Evolutionary conservation across 2,797 vertebrate genomes (phyloP).

Genomic region (Arremon brunneinucha): DNA sequence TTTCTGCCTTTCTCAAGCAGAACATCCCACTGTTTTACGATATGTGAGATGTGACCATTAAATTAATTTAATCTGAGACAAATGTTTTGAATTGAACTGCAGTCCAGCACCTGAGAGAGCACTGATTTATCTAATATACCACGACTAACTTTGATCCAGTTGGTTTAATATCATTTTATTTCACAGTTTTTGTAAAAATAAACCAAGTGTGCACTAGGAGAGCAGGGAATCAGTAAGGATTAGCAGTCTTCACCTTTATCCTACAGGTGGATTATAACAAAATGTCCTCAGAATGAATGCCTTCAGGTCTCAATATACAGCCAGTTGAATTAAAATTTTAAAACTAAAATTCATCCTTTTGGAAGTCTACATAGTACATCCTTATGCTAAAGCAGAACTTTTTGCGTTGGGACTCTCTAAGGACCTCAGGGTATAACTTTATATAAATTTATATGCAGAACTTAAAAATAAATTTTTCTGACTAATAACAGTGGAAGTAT

Average conservation of each 20-base stretch:
- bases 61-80: conserved; percentile 42
- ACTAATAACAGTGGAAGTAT: not conserved
- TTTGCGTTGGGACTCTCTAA: not conserved
- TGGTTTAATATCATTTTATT: conserved; percentile 44
- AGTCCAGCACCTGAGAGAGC: not conserved
- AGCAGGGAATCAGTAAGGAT: not conserved
- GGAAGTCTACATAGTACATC: not conserved
- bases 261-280: not conserved
- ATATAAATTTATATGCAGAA: not conserved
- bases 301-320: not conserved
- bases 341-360: not conserved
- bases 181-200: conserved; percentile 42
- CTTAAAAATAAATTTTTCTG: not conserved
- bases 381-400: not conserved
- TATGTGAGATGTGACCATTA: conserved; percentile 30
- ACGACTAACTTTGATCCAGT: conserved; percentile 32
- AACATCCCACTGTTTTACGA: conserved; percentile 23
- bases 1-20: conserved; percentile 24
- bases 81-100: conserved; percentile 32
- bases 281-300: not conserved
- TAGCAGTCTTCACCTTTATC: not conserved
- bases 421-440: not conserved
- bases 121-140: conserved; percentile 25
- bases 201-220: not conserved
- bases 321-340: not conserved